Conservation (phyloP, 2,888 invertebrate genomes). For the Lasioglossum calceatum region DNA sequence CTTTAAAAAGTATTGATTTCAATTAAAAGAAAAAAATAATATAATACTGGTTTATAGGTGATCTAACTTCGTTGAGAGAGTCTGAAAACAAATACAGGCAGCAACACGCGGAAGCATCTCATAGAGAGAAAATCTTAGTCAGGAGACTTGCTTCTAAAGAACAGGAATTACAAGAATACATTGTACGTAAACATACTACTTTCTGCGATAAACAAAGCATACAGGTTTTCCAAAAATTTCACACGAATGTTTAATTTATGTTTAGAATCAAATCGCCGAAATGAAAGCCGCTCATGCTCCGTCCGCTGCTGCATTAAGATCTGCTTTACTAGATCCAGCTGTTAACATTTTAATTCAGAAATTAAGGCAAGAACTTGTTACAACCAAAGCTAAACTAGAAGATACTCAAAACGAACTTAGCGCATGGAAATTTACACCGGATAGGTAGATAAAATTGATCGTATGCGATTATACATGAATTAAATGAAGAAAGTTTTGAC, state of each 20-base stretch:
- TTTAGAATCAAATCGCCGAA: constrained; percentile 96
- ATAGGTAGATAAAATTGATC: constrained; percentile 86
- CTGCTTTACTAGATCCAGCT: constrained; percentile 96
- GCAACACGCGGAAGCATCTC: constrained; percentile 94
- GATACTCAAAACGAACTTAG: constrained; percentile 99
- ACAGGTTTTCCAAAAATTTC: background rate
- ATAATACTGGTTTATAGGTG: constrained; percentile 86
- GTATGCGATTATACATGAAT: background rate
- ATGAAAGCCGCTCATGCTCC: constrained; percentile 95
- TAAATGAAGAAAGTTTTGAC: constrained; percentile 15
- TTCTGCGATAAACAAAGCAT: background rate
- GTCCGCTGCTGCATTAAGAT: constrained; percentile 90
- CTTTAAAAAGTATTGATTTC: constrained; percentile 30
- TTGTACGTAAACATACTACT: constrained; percentile 88
- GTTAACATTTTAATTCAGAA: constrained; percentile 97
- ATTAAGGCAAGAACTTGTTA: constrained; percentile 94
- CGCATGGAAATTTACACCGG: constrained; percentile 99
- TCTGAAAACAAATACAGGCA: constrained; percentile 92
- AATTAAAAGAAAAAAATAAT: constrained; percentile 53
- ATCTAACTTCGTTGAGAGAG: constrained; percentile 90
- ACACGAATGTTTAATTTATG: constrained; percentile 32
- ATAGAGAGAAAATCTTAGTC: constrained; percentile 96
- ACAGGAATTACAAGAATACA: constrained; percentile 98
- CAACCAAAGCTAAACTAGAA: constrained; percentile 95
- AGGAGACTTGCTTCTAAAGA: constrained; percentile 97